A percentile compares a stretch with the other conserved stretches of the same genome.
phyloP scores from a whole-genome alignment of 2,888 invertebrate genomes.

The Trachelus stipa region DNA sequence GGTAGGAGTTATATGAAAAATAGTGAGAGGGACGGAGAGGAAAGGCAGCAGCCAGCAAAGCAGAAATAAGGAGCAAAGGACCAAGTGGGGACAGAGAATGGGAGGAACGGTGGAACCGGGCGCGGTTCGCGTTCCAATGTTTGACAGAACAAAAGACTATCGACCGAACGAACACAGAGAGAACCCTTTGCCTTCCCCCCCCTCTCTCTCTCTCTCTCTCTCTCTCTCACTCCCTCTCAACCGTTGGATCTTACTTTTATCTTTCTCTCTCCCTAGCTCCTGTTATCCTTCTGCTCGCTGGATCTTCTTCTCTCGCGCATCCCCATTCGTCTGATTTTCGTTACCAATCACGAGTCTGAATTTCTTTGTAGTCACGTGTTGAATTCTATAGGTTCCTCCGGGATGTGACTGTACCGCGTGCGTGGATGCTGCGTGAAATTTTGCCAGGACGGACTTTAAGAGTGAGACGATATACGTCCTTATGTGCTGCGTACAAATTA shows the following conservation, averaged over 20 bases:
- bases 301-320: slow-evolving; percentile 6
- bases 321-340: slow-evolving; percentile 17
- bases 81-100: slow-evolving; percentile 6
- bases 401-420: no score
- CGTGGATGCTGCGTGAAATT: no score
- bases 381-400: slow-evolving; percentile 26
- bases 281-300: slow-evolving; percentile 11
- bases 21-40: slow-evolving; percentile 1
- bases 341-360: no score
- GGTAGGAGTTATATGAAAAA: not conserved
- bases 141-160: slow-evolving; percentile 66
- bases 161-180: slow-evolving; percentile 40
- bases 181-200: not conserved
- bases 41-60: slow-evolving; percentile 4
- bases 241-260: not conserved
- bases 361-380: slow-evolving; percentile 6
- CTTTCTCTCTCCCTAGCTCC: not conserved
- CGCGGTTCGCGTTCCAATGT: slow-evolving; percentile 61
- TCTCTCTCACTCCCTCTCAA: slow-evolving; percentile 14
- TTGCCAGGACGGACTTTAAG: no score
- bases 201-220: slow-evolving; percentile 8
- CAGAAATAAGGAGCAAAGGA: not conserved
- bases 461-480: no score
- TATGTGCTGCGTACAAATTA: slow-evolving; percentile 53
- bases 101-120: slow-evolving; percentile 34